Conservation (phyloP, 2,113 vertebrate genomes). For the Pachycephala philippinensis region DNA sequence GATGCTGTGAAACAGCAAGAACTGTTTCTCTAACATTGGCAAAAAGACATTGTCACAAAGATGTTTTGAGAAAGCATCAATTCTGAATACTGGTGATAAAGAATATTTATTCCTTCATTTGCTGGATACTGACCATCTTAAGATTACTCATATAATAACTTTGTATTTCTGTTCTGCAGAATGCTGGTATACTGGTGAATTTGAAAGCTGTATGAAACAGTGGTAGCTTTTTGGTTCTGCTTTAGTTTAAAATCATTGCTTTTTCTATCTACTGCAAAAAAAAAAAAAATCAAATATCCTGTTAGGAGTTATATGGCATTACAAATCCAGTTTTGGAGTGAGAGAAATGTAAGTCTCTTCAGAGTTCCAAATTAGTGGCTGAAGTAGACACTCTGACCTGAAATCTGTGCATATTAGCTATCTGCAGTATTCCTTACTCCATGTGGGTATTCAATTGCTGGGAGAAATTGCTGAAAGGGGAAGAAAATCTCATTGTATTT, state of each 20-base stretch:
- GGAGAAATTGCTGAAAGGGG: conserved; percentile 20
- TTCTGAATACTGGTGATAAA: background rate
- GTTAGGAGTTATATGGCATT: background rate
- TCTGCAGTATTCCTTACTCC: background rate
- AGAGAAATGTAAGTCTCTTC: background rate
- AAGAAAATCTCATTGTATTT: conserved; percentile 44
- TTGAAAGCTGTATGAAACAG: background rate
- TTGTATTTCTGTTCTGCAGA: background rate
- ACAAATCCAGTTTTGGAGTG: background rate
- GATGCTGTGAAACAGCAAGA: background rate
- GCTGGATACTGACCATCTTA: background rate
- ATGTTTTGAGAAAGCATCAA: background rate
- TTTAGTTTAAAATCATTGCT: background rate
- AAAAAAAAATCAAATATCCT: background rate
- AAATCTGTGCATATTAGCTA: background rate
- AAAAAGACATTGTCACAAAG: background rate
- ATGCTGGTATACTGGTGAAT: background rate
- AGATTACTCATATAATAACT: background rate
- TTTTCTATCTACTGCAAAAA: background rate
- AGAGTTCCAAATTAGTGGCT: background rate
- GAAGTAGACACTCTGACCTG: background rate
- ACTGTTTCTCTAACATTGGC: background rate
- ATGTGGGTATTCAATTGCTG: background rate
- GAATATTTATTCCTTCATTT: background rate
- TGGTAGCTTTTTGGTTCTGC: background rate